Percentiles rank a stretch among this genome's conserved stretches.
Conservation (phyloP, 2,888 invertebrate species). For the Plebejus anna region DNA sequence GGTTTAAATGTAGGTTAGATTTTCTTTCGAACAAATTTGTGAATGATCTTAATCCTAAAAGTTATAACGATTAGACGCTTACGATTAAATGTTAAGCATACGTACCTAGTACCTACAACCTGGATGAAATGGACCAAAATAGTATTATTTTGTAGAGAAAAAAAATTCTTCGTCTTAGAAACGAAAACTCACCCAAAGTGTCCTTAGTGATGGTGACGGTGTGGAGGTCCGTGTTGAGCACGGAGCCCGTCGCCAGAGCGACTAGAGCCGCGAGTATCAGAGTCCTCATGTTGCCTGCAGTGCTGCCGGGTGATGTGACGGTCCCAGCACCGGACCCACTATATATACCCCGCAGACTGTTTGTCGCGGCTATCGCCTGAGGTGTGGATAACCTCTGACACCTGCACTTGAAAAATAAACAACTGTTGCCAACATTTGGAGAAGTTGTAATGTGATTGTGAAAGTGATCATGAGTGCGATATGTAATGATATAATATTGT, state of each 20-base stretch:
- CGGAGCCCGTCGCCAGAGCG: slow-evolving; percentile 54
- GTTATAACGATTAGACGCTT: too few relatives aligned
- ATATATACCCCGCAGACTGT: slow-evolving; percentile 51
- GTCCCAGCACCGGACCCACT: slow-evolving; percentile 12
- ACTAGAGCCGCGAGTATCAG: slow-evolving; percentile 53
- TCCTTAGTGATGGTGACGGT: slow-evolving; percentile 57
- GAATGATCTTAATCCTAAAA: too few relatives aligned
- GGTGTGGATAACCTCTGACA: slow-evolving; percentile 36
- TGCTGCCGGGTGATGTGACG: slow-evolving; percentile 46
- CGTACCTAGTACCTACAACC: too few relatives aligned
- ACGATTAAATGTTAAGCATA: too few relatives aligned
- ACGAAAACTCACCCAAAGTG: slow-evolving; percentile 51
- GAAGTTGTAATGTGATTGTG: not conserved
- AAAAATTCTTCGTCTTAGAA: not conserved
- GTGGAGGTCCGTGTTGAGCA: slow-evolving; percentile 53
- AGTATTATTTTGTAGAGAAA: too few relatives aligned
- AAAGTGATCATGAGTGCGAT: not conserved
- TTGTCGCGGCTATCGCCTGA: not conserved
- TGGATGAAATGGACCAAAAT: too few relatives aligned
- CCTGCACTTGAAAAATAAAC: not conserved
- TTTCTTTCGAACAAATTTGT: too few relatives aligned
- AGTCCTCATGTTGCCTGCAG: slow-evolving; percentile 40
- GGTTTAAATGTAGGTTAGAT: too few relatives aligned
- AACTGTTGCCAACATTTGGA: not conserved
- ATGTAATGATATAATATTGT: too few relatives aligned